Evolutionary conservation across 2,113 vertebrate species (phyloP), one percentile per base, ranked within the genome.

Genomic region (Otis tarda): DNA sequence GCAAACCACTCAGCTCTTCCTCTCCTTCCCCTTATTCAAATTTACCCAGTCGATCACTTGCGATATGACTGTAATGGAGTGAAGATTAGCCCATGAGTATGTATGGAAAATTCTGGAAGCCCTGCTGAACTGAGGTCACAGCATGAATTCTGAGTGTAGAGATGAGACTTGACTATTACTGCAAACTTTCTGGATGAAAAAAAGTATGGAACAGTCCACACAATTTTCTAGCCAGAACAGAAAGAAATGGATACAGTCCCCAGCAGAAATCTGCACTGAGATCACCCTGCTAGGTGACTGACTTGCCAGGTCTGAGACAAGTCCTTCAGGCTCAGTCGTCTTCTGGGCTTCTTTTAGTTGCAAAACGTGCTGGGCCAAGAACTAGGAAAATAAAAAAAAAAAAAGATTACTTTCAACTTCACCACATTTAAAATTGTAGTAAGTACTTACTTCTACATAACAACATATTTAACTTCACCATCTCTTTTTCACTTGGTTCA

Each of bases 11-110:
- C 57, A 7, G 74, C 53, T 95, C 52, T 81, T 91, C 87, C 81
- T 45, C 81, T 93, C 78, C 70, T 97, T 85, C 85, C 82, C 85
- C 59, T 90, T 93, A 96, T 93, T 95, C 85, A 96, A 93, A 96
- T 96, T 45, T 49, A 70, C 76, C 55, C 79, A 37, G 56, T 37
- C 3, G 20, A 83, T 80, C 53, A 3, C 90, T 93, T 52, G 71
- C 4, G 10, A 35, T 80, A 93, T 93, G 92, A 96, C 79, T 91
- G 68, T 83, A 61, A 69, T 4, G 4, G 27, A 86, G 50, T 33
- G 67, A 83, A 95, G 61, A 83, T 65, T 77, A 86, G 75, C 31
- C 55, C 41, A 12, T 56, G 64, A 96, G 83, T 67, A n/a, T 16
- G 30, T 6, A 52, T n/a, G 80, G 94, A 95, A 94, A 76, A 79